These are phyloP conservation scores for Paradoxurus hermaphroditus DNA, from an alignment of 2,113 vertebrate genomes.

Conservation along the genomic window DNA sequence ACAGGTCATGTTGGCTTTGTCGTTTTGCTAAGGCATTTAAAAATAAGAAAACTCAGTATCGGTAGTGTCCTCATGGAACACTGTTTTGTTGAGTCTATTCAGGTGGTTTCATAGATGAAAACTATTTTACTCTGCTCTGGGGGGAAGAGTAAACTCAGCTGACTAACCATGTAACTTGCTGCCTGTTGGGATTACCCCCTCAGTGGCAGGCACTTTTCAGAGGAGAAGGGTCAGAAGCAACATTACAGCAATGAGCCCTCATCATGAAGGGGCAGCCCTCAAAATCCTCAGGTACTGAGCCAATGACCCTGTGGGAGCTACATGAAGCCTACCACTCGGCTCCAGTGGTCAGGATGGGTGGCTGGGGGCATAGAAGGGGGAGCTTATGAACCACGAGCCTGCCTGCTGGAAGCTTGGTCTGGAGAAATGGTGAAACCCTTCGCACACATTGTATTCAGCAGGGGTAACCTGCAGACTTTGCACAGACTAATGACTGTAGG, in stretches of 20 bases:
- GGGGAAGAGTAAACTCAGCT: background rate
- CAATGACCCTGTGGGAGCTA: background rate
- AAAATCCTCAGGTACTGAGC: background rate
- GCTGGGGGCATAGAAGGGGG: background rate
- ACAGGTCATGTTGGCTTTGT: background rate
- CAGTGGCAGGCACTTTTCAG: background rate
- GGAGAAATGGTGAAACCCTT: background rate
- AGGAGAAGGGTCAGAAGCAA: background rate
- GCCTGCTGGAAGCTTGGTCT: too few relatives aligned
- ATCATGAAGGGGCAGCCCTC: too few relatives aligned
- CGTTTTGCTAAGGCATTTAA: background rate
- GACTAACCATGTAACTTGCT: background rate
- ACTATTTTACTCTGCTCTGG: background rate
- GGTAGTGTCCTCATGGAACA: background rate
- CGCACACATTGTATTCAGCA: background rate
- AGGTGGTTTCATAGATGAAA: background rate
- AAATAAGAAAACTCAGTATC: background rate
- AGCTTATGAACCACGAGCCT: background rate
- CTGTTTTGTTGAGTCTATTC: background rate
- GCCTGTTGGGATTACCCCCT: too few relatives aligned
- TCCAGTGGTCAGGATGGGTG: background rate
- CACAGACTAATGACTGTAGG: background rate
- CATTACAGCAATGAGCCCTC: background rate
- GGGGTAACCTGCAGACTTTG: background rate
- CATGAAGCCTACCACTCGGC: too few relatives aligned